Conservation (phyloP, 2,888 invertebrate genomes). For the Erpobdella octoculata region DNA sequence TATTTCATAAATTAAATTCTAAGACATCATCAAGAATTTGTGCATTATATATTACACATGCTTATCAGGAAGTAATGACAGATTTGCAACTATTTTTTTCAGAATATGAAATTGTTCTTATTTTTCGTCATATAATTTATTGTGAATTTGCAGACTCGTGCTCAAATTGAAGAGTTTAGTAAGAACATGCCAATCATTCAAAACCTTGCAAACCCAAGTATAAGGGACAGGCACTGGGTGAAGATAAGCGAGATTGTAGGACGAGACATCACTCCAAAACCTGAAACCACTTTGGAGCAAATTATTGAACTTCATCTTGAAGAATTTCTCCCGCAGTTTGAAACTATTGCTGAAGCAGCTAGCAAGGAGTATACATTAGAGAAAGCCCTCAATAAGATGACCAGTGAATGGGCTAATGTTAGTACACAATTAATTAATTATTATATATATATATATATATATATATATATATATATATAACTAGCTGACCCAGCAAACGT, state of each 20-base stretch:
- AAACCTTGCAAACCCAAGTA: constrained; percentile 84
- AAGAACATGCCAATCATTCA: constrained; percentile 73
- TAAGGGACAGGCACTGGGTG: constrained; percentile 36
- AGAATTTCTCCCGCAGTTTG: constrained; percentile 77
- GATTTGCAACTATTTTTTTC: not conserved
- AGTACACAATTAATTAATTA: constrained; percentile 31
- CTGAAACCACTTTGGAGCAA: constrained; percentile 71
- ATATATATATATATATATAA: no score
- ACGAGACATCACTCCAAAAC: constrained; percentile 76
- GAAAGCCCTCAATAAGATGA: constrained; percentile 79
- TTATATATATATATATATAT: no score
- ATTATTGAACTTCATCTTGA: constrained; percentile 79
- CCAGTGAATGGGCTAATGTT: constrained; percentile 68
- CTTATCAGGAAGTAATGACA: not conserved
- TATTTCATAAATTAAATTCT: not conserved
- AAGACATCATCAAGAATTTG: not conserved
- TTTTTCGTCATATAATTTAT: not conserved
- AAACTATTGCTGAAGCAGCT: constrained; percentile 83
- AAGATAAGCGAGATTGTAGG: constrained; percentile 88
- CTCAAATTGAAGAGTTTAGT: constrained; percentile 76
- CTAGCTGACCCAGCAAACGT: no score
- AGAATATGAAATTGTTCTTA: not conserved
- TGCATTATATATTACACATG: not conserved
- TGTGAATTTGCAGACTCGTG: constrained; percentile 54
- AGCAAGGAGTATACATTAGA: constrained; percentile 90